phyloP scores from a whole-genome alignment of 2,797 vertebrate species.

The Babyrousa celebensis region DNA sequence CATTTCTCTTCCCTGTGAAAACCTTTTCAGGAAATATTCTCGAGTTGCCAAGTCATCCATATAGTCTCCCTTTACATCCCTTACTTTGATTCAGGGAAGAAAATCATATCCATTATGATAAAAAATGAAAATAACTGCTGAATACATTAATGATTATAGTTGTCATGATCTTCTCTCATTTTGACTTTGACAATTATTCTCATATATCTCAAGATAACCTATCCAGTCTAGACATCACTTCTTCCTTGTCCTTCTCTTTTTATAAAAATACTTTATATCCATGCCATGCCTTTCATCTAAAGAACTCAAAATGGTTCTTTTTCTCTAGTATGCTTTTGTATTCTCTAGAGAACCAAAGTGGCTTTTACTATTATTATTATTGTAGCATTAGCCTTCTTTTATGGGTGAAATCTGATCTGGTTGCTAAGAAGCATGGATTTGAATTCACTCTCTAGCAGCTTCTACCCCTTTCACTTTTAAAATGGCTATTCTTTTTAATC shows the following conservation, averaged over 20 bases:
- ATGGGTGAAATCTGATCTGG: constrained; percentile 78
- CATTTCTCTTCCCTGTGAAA: constrained; percentile 55
- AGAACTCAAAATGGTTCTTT: constrained; percentile 83
- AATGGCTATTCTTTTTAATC: constrained; percentile 84
- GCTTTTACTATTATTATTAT: constrained; percentile 58
- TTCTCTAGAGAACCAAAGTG: constrained; percentile 78
- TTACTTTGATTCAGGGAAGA: constrained; percentile 73
- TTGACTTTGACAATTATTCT: constrained; percentile 76
- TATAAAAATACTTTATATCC: constrained; percentile 76
- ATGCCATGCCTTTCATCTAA: constrained; percentile 80
- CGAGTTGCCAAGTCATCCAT: constrained; percentile 58
- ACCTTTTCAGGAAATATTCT: constrained; percentile 59
- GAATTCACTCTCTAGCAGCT: constrained; percentile 80
- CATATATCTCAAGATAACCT: constrained; percentile 58
- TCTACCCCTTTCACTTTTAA: constrained; percentile 82
- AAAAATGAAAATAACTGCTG: constrained; percentile 69
- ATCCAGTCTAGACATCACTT: constrained; percentile 78
- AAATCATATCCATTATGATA: constrained; percentile 35
- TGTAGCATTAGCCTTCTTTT: constrained; percentile 75
- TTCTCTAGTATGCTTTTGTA: constrained; percentile 82
- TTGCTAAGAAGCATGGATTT: constrained; percentile 85
- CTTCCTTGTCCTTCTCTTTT: constrained; percentile 75
- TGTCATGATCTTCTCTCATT: constrained; percentile 71
- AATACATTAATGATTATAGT: constrained; percentile 52
- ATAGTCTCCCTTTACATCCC: constrained; percentile 53